Percentiles rank a stretch among this genome's conserved stretches.
Conservation (phyloP, 2,797 vertebrate species). For the Lacerta agilis region DNA sequence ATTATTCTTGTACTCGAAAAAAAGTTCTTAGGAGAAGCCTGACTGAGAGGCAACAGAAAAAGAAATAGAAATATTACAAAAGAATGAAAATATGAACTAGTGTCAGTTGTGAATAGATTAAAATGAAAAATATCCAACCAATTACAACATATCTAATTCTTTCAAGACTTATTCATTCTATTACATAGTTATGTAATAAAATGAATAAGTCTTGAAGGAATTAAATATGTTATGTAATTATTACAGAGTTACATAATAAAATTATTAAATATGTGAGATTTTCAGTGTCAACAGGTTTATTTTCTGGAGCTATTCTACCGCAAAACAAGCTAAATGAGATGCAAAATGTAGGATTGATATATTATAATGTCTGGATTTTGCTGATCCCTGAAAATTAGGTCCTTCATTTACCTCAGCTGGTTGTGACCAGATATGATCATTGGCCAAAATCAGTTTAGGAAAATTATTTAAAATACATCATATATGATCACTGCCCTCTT, state of each 20-base stretch:
- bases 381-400: too few relatives aligned
- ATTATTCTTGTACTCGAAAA: background rate
- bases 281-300: background rate
- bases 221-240: background rate
- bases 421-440: too few relatives aligned
- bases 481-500: too few relatives aligned
- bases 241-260: background rate
- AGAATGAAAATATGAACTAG: background rate
- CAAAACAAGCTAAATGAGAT: background rate
- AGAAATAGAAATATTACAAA: background rate
- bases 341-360: too few relatives aligned
- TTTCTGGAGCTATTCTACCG: background rate
- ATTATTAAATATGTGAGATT: background rate
- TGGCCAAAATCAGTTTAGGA: too few relatives aligned
- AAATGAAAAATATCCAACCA: background rate
- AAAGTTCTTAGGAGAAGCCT: background rate
- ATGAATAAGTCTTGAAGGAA: background rate
- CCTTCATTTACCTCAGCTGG: too few relatives aligned
- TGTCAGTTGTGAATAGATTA: background rate
- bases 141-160: background rate
- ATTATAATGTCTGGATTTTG: too few relatives aligned
- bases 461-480: too few relatives aligned
- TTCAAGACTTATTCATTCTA: background rate
- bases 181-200: background rate
- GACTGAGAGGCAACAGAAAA: background rate